Evolutionary conservation across 2,113 vertebrate genomes (phyloP).

Genomic region (Dicentrarchus labrax): DNA sequence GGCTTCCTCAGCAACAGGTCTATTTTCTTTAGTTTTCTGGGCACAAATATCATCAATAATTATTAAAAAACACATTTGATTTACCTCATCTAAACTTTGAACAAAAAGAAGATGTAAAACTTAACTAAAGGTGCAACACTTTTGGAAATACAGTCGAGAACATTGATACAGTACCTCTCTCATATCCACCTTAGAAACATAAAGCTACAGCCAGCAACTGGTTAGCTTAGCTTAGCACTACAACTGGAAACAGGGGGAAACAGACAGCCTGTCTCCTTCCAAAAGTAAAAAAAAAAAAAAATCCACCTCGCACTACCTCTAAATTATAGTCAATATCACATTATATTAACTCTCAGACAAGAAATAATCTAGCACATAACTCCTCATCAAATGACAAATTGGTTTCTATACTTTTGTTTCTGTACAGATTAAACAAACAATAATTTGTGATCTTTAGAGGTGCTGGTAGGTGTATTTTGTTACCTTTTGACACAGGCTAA

Average conservation of each 20-base stretch:
- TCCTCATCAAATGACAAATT: neutral
- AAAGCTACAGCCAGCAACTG: neutral
- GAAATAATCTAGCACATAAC: too few relatives aligned
- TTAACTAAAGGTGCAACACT: neutral
- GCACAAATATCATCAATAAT: neutral
- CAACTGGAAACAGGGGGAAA: too few relatives aligned
- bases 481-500: neutral
- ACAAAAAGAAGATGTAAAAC: neutral
- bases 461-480: neutral
- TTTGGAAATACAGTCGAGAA: neutral
- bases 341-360: neutral
- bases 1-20: neutral
- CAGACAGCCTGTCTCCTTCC: neutral
- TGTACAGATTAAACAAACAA: neutral
- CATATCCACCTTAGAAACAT: too few relatives aligned
- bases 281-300: neutral
- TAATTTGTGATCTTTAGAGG: neutral
- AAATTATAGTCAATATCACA: too few relatives aligned
- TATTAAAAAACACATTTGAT: neutral
- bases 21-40: neutral
- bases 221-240: too few relatives aligned
- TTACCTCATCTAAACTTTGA: neutral
- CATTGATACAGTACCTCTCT: too few relatives aligned
- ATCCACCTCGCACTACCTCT: neutral
- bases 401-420: neutral